Conservation (phyloP, 2,888 invertebrate genomes). For the Lydus trimaculatus region DNA sequence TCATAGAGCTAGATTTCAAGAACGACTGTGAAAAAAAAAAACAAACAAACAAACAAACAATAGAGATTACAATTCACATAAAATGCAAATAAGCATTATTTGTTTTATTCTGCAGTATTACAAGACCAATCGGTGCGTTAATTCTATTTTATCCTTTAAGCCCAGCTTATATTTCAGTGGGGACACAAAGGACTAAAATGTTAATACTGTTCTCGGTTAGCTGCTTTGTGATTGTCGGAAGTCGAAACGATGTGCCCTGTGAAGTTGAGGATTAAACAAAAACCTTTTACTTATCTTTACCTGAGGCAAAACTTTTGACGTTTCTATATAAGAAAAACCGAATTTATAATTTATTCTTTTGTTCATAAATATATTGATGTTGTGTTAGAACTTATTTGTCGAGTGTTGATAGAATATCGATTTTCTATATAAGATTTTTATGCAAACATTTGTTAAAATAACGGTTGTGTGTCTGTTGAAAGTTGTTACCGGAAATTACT, state of each 20-base stretch:
- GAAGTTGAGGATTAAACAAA: conserved; percentile 39
- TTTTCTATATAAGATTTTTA: background rate
- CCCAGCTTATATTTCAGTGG: conserved; percentile 51
- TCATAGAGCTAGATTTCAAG: background rate
- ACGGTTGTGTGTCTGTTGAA: background rate
- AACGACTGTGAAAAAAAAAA: background rate
- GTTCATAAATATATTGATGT: too few relatives aligned
- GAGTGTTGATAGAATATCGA: background rate
- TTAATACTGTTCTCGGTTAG: conserved; percentile 49
- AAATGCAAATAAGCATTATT: conserved; percentile 48
- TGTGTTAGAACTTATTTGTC: background rate
- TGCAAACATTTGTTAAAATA: background rate
- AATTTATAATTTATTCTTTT: too few relatives aligned
- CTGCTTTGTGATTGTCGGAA: conserved; percentile 44
- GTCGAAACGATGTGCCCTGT: conserved; percentile 40
- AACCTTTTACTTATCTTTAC: conserved; percentile 19
- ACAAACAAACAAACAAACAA: conserved; percentile 13
- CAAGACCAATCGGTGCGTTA: conserved; percentile 51
- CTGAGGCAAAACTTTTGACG: conserved; percentile 20
- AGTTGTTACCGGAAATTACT: background rate
- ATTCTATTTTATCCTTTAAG: conserved; percentile 51
- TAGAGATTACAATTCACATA: conserved; percentile 33
- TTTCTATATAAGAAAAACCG: background rate
- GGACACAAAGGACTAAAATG: conserved; percentile 52
- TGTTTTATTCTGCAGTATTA: conserved; percentile 44